Base-by-base conservation (phyloP, 2,888 invertebrate species). In the Metalampra italica region DNA sequence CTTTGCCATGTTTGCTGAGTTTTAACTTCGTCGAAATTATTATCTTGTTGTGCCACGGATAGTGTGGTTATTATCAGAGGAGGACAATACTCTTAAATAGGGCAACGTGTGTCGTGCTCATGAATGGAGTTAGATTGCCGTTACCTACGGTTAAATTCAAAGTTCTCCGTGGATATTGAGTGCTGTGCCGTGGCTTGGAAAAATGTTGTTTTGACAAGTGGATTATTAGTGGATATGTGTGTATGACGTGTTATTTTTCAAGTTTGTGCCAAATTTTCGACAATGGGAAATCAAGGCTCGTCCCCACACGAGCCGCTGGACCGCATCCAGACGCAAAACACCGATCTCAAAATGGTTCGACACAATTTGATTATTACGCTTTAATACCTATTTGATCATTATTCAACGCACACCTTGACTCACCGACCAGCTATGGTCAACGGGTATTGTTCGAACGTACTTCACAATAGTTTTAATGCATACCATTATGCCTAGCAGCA, bases 281-380 rank as follows among this genome's bases (percentile, higher is more conserved):
- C 59, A 64, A 95, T 95, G 95, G 95, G 95, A 72, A 95, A 95
- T 82, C 94, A 95, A 84, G 94, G 95, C 72, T 95, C 95, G 63
- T 94, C 95, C 72, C 92, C 92, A 62, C 95, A 95, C 83, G 94
- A 95, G 83, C 95, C 95, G 65, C 91, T 95, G 78, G 95, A 95
- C 77, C 91, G 93, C 78, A 92, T 91, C 56, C 88, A 90, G 58
- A 81, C 89, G 54, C 89, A 86, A 58, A 78, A 81, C 64, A 61
- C 77, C 52, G 88, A 89, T 66, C 81, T 89, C 55, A 89, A 89
- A 83, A 89, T 87, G 89, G 89, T 89, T 75, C 56, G 76, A 53
- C 34, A 50, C 46, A 41, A 50, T 59, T 59, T 53, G 43, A 56
- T 49, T 56, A 49, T 38, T 46, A 39, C 22, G 2, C 32, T 32